phyloP scores from a whole-genome alignment of 2,888 invertebrate genomes.

The Saturnia pavonia region DNA sequence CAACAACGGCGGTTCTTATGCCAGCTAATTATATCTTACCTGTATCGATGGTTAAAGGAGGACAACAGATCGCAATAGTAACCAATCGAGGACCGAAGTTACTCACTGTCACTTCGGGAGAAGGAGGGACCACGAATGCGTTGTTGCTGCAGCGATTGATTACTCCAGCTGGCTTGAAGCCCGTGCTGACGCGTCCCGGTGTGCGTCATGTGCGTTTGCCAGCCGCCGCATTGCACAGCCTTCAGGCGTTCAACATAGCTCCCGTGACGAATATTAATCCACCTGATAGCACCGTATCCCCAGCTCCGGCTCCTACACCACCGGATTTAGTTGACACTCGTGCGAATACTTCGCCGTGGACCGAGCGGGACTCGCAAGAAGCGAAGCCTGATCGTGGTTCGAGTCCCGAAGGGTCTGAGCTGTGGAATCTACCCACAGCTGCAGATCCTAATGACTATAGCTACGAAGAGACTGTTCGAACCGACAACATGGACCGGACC shows the following conservation, averaged over 20 bases:
- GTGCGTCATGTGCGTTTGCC: conserved; percentile 79
- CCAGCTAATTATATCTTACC: conserved; percentile 88
- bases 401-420: conserved; percentile 69
- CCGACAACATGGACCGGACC: conserved; percentile 70
- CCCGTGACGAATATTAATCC: conserved; percentile 56
- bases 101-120: conserved; percentile 70
- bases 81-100: conserved; percentile 85
- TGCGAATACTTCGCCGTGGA: conserved; percentile 65
- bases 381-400: conserved; percentile 61
- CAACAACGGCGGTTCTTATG: conserved; percentile 85
- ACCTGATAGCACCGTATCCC: conserved; percentile 62
- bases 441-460: conserved; percentile 65
- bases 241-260: conserved; percentile 67
- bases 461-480: conserved; percentile 70
- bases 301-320: conserved; percentile 57
- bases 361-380: conserved; percentile 56
- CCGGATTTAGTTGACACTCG: conserved; percentile 68
- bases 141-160: conserved; percentile 85
- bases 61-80: conserved; percentile 87
- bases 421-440: conserved; percentile 65
- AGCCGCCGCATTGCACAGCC: conserved; percentile 69
- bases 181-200: conserved; percentile 77
- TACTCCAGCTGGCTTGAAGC: conserved; percentile 83
- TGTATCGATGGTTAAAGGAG: conserved; percentile 86
- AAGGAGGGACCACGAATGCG: conserved; percentile 82